Conservation (phyloP, 2,113 vertebrate genomes). For the Syrmaticus mikado region DNA sequence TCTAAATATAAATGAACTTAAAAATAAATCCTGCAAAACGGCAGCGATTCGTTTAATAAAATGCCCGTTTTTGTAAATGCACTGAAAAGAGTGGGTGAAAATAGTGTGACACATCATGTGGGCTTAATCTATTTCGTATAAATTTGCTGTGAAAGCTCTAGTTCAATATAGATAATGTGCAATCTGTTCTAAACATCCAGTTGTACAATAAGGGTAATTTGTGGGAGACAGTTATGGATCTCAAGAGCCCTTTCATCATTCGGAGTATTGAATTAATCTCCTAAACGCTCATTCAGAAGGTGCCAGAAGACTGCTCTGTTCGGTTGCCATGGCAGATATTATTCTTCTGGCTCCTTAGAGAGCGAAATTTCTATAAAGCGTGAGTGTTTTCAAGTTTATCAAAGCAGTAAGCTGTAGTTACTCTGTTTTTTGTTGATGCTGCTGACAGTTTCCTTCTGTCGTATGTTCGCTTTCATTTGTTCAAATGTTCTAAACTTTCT, state of each 20-base stretch:
- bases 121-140: conserved; percentile 36
- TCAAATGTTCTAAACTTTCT: not conserved
- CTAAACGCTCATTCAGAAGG: conserved; percentile 57
- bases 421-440: not conserved
- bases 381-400: conserved; percentile 53
- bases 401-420: conserved; percentile 18
- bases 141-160: conserved; percentile 37
- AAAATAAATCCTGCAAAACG: conserved; percentile 57
- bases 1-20: conserved; percentile 55
- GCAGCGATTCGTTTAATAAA: conserved; percentile 32
- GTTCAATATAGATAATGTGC: conserved; percentile 48
- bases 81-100: conserved; percentile 31
- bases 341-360: conserved; percentile 43
- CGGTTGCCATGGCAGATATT: conserved; percentile 68
- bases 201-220: conserved; percentile 72
- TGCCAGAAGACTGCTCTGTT: conserved; percentile 54
- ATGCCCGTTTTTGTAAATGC: not conserved
- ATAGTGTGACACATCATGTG: conserved; percentile 23
- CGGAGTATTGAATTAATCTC: conserved; percentile 63
- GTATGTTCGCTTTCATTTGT: not conserved
- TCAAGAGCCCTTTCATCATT: conserved; percentile 63
- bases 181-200: conserved; percentile 61
- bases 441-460: not conserved
- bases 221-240: conserved; percentile 71
- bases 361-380: conserved; percentile 52